Percentiles rank a stretch among this genome's conserved stretches.
These are phyloP conservation scores for Brachypteracias leptosomus DNA, from an alignment of 2,113 vertebrate genomes.

Conservation along the genomic window DNA sequence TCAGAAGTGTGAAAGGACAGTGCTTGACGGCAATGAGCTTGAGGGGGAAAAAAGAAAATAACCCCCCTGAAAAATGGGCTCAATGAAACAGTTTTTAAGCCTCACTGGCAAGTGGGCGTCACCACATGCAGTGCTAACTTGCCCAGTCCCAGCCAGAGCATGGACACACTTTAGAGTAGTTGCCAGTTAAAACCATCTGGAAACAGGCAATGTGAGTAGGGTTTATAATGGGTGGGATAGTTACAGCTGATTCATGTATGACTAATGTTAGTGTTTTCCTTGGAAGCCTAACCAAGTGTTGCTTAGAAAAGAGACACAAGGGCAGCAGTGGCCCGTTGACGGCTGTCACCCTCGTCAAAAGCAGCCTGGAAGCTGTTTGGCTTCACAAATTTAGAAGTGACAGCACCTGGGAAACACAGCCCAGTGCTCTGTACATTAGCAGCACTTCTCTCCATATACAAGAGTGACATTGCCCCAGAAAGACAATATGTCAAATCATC, in stretches of 20 bases:
- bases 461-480: not conserved
- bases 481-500: not conserved
- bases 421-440: not conserved
- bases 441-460: not conserved
- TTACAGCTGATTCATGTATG: not conserved
- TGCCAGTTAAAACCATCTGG: conserved; percentile 25
- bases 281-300: not conserved
- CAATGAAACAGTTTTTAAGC: not conserved
- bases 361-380: not conserved
- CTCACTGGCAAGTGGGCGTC: not conserved
- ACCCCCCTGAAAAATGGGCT: not conserved
- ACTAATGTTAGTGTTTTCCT: not conserved
- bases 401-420: not conserved
- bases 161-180: not conserved
- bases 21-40: not conserved
- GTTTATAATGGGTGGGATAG: not conserved
- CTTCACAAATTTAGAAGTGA: not conserved
- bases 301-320: not conserved
- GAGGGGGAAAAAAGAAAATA: not conserved
- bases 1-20: not conserved
- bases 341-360: not conserved
- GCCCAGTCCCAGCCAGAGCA: not conserved
- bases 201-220: not conserved
- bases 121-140: not conserved
- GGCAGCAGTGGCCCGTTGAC: not conserved